These are phyloP conservation scores for Orientallactaga bullata DNA, from an alignment of 2,113 vertebrate species.

Conservation along the genomic window DNA sequence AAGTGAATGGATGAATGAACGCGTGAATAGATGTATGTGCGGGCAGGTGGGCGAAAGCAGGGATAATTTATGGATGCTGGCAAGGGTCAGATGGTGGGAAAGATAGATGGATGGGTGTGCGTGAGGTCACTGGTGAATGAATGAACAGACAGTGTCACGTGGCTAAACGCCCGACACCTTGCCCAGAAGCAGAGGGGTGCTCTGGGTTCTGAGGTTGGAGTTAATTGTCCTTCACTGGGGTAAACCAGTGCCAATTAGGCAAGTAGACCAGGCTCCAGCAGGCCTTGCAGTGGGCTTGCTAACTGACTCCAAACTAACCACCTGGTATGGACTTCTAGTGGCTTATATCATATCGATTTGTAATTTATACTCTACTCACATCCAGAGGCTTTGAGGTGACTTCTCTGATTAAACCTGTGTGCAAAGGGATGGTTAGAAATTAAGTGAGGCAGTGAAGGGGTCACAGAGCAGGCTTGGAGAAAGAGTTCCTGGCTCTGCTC, in stretches of 20 bases:
- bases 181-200: conserved; percentile 78
- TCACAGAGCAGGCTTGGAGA: neutral
- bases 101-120: conserved; percentile 44
- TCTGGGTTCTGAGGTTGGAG: conserved; percentile 75
- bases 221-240: conserved; percentile 77
- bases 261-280: conserved; percentile 76
- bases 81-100: conserved; percentile 17
- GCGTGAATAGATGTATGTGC: neutral
- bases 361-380: conserved; percentile 68
- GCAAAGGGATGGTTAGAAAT: conserved; percentile 19
- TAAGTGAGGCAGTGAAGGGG: neutral
- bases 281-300: conserved; percentile 61
- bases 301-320: conserved; percentile 75
- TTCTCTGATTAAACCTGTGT: conserved; percentile 44
- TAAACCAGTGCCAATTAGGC: conserved; percentile 78
- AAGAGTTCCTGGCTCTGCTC: neutral
- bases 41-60: neutral
- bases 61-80: neutral
- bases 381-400: conserved; percentile 60
- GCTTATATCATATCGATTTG: conserved; percentile 71
- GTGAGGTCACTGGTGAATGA: conserved; percentile 58
- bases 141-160: conserved; percentile 63
- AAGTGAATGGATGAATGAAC: too few species aligned
- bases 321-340: conserved; percentile 56
- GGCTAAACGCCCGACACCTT: conserved; percentile 74